Conservation (phyloP, 2,888 invertebrate genomes). For the Hololepta plana region DNA sequence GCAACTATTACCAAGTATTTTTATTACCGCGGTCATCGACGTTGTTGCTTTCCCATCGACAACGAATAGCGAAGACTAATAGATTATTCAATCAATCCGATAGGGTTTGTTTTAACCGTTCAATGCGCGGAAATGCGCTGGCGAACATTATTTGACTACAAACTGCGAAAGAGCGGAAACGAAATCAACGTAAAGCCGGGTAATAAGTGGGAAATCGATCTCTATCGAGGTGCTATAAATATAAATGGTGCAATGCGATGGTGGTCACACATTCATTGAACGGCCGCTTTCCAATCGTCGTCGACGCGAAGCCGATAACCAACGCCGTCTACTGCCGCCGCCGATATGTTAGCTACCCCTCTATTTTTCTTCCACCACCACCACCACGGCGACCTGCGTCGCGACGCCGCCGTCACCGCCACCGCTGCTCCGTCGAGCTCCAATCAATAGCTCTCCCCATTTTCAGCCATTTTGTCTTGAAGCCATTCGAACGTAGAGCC, state of each 20-base stretch:
- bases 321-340: constrained; percentile 8
- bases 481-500: constrained; percentile 17
- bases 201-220: too few relatives aligned
- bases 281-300: too few relatives aligned
- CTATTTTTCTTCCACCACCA: constrained; percentile 9
- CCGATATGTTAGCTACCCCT: constrained; percentile 6
- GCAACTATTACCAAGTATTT: too few relatives aligned
- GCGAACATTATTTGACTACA: too few relatives aligned
- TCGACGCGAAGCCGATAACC: constrained; percentile 9
- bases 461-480: constrained; percentile 30
- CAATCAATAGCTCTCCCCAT: constrained; percentile 27
- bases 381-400: constrained; percentile 20
- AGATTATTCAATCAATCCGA: too few relatives aligned
- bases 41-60: too few relatives aligned
- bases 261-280: too few relatives aligned
- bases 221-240: constrained; percentile 27
- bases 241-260: constrained; percentile 28
- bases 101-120: too few relatives aligned
- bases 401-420: constrained; percentile 25
- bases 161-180: constrained; percentile 18
- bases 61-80: too few relatives aligned
- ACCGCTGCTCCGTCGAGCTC: constrained; percentile 24
- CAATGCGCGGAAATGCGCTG: too few relatives aligned
- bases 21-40: too few relatives aligned
- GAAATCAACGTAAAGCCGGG: too few relatives aligned